Percentiles rank a stretch among this genome's conserved stretches.
Evolutionary conservation across 2,888 invertebrate species (phyloP).

Genomic region (Trachelus tabidus): DNA sequence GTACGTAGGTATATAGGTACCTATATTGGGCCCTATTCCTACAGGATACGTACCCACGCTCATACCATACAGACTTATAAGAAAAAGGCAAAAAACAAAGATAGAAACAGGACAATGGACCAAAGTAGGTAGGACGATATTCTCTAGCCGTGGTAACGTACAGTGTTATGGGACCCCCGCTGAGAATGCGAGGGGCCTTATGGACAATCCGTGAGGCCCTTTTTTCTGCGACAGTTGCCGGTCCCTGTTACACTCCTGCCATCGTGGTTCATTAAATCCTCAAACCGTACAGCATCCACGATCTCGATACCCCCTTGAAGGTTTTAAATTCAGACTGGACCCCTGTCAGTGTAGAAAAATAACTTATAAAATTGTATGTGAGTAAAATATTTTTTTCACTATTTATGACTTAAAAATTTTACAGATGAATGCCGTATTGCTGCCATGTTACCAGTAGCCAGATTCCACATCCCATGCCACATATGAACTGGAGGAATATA

Average conservation of each 20-base stretch:
- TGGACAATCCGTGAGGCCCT: constrained; percentile 45
- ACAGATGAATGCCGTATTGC: neutral
- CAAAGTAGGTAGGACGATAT: neutral
- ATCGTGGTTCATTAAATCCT: neutral
- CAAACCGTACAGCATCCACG: neutral
- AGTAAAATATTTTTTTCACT: neutral
- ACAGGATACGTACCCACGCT: neutral
- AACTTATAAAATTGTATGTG: neutral
- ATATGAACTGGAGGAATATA: neutral
- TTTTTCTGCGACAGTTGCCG: constrained; percentile 38
- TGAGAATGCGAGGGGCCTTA: constrained; percentile 13
- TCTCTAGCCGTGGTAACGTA: neutral
- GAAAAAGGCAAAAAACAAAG: neutral
- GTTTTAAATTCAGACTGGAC: neutral
- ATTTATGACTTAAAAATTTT: neutral
- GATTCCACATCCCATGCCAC: neutral
- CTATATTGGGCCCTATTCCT: neutral
- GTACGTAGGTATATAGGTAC: neutral
- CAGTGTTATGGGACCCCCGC: constrained; percentile 14
- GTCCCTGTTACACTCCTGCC: constrained; percentile 5
- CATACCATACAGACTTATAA: neutral
- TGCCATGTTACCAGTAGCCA: neutral
- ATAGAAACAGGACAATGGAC: constrained; percentile 14
- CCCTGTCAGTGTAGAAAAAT: no score
- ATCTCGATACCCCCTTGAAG: constrained; percentile 6